Evolutionary conservation across 2,113 vertebrate species (phyloP).

Genomic region (Brachypteracias leptosomus): DNA sequence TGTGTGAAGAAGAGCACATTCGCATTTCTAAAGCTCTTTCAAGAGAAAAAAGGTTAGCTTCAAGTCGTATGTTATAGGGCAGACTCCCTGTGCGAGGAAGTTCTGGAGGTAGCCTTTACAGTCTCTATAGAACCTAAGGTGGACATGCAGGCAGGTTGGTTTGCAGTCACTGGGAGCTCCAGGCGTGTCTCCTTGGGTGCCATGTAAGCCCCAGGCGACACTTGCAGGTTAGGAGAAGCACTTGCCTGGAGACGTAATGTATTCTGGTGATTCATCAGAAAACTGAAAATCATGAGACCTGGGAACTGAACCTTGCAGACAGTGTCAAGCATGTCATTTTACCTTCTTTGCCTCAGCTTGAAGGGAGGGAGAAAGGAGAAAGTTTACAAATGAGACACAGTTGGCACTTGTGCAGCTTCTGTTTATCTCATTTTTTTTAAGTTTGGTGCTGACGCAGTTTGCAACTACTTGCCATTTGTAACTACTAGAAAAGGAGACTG

Average conservation of each 20-base stretch:
- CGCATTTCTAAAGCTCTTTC: background rate
- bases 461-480: background rate
- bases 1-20: background rate
- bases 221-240: background rate
- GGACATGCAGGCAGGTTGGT: accelerated
- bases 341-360: background rate
- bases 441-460: background rate
- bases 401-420: background rate
- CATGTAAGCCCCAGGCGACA: background rate
- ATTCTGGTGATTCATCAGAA: background rate
- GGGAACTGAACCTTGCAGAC: background rate
- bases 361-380: background rate
- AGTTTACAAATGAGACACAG: background rate
- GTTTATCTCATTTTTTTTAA: background rate
- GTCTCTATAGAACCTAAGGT: accelerated
- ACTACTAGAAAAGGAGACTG: background rate
- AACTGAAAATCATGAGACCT: background rate
- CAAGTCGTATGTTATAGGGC: accelerated
- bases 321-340: background rate
- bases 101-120: background rate
- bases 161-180: background rate
- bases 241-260: background rate
- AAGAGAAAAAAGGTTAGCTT: background rate
- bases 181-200: accelerated
- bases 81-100: accelerated